Percentiles rank a stretch among this genome's conserved stretches.
Conservation (phyloP, 2,888 invertebrate species). For the Drosophila cognata region DNA sequence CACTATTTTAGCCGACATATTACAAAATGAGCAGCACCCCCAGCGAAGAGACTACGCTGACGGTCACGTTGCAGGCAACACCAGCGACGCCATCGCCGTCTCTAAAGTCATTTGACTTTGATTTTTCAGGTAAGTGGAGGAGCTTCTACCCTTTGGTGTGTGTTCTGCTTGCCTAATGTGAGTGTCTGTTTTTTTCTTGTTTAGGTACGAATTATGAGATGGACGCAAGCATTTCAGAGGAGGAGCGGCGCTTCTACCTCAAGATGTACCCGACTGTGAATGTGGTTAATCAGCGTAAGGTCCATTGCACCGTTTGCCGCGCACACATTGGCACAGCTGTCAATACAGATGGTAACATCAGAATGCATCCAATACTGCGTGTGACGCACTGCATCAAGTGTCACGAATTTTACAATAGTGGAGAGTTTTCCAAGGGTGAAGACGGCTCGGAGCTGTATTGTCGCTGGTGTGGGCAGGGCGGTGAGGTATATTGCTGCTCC, state of each 20-base stretch:
- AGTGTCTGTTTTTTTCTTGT: slow-evolving; percentile 30
- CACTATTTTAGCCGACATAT: slow-evolving; percentile 5
- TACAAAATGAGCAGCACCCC: slow-evolving; percentile 53
- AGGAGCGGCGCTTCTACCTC: slow-evolving; percentile 86
- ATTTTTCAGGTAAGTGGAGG: slow-evolving; percentile 57
- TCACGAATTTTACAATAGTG: slow-evolving; percentile 91
- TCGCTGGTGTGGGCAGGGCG: slow-evolving; percentile 93
- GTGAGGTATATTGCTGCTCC: slow-evolving; percentile 92
- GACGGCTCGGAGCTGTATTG: slow-evolving; percentile 93
- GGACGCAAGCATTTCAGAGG: slow-evolving; percentile 86
- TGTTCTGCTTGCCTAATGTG: slow-evolving; percentile 6
- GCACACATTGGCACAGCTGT: slow-evolving; percentile 90
- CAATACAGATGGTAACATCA: slow-evolving; percentile 88
- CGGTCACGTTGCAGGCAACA: slow-evolving; percentile 31
- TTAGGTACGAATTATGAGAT: slow-evolving; percentile 85
- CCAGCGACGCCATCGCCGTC: slow-evolving; percentile 58
- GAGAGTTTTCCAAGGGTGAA: slow-evolving; percentile 93
- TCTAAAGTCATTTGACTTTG: slow-evolving; percentile 54
- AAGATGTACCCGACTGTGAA: slow-evolving; percentile 87
- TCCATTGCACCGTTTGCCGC: slow-evolving; percentile 92
- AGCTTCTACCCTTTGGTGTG: neutral
- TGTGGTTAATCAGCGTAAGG: slow-evolving; percentile 86
- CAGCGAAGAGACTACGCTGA: slow-evolving; percentile 32
- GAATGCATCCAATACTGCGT: slow-evolving; percentile 90
- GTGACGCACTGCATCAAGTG: slow-evolving; percentile 90